A percentile compares a stretch with the other conserved stretches of the same genome.
phyloP scores from a whole-genome alignment of 2,888 invertebrate genomes.

The Watsonalla binaria region DNA sequence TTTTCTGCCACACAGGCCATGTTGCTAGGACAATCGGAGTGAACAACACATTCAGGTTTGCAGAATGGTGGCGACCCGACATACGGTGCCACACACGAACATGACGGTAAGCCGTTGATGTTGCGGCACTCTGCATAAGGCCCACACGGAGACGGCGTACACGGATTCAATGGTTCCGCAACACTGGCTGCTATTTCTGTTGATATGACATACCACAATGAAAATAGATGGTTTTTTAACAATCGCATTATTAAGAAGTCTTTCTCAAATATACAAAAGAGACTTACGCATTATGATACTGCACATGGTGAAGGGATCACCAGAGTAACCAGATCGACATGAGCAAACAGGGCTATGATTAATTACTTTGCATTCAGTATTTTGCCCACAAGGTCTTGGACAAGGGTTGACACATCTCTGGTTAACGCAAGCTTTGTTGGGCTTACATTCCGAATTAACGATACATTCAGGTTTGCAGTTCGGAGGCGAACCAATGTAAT shows the following conservation, averaged over 20 bases:
- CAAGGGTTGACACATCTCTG: constrained; percentile 85
- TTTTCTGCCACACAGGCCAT: constrained; percentile 83
- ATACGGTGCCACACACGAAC: constrained; percentile 83
- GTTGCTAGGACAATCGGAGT: constrained; percentile 81
- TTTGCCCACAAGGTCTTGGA: constrained; percentile 82
- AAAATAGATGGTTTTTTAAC: not conserved
- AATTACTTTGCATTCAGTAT: constrained; percentile 83
- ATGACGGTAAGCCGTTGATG: constrained; percentile 83
- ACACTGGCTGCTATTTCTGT: constrained; percentile 49
- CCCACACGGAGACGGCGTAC: constrained; percentile 86
- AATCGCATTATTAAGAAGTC: not conserved
- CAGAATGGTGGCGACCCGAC: constrained; percentile 82
- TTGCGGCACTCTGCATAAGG: constrained; percentile 85
- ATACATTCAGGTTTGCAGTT: constrained; percentile 82
- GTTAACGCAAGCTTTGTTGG: constrained; percentile 82
- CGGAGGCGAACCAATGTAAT: constrained; percentile 82
- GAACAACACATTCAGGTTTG: constrained; percentile 82
- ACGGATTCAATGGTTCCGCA: constrained; percentile 79
- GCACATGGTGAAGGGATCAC: constrained; percentile 84
- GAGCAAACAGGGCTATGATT: constrained; percentile 86
- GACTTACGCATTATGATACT: constrained; percentile 76
- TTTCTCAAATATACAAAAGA: not conserved
- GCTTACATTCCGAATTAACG: constrained; percentile 81
- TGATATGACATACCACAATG: constrained; percentile 7
- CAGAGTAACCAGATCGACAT: constrained; percentile 82